Evolutionary conservation across 2,888 invertebrate species (phyloP).

Genomic region (Sipha maydis): DNA sequence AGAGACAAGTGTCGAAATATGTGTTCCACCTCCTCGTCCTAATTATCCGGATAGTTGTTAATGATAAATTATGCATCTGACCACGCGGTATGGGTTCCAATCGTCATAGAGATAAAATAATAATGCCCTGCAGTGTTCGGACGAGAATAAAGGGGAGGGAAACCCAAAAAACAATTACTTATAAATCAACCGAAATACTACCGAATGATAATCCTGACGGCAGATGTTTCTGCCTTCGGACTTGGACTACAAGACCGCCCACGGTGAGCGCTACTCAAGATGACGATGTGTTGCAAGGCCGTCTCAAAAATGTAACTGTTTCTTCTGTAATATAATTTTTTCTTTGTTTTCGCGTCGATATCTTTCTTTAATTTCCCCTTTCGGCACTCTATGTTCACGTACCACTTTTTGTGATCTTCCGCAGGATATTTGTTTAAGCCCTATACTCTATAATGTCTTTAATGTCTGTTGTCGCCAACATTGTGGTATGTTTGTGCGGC

Average conservation of each 20-base stretch:
- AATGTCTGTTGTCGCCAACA: no score
- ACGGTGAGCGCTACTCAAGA: no score
- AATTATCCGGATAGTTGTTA: neutral
- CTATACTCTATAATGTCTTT: no score
- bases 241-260: neutral
- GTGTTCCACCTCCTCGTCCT: neutral
- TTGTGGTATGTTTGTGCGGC: no score
- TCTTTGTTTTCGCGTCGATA: no score
- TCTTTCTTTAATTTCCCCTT: no score
- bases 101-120: neutral
- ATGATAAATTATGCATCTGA: no score
- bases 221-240: neutral
- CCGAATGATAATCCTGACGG: neutral
- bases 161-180: neutral
- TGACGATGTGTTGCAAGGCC: neutral
- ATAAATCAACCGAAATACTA: neutral
- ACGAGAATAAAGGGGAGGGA: neutral
- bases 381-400: no score
- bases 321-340: no score
- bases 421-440: no score
- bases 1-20: neutral
- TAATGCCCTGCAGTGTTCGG: neutral
- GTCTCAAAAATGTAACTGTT: neutral
- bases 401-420: no score
- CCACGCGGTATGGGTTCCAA: neutral